phyloP scores from a whole-genome alignment of 2,888 invertebrate genomes.

The Diplolepis rosae region DNA sequence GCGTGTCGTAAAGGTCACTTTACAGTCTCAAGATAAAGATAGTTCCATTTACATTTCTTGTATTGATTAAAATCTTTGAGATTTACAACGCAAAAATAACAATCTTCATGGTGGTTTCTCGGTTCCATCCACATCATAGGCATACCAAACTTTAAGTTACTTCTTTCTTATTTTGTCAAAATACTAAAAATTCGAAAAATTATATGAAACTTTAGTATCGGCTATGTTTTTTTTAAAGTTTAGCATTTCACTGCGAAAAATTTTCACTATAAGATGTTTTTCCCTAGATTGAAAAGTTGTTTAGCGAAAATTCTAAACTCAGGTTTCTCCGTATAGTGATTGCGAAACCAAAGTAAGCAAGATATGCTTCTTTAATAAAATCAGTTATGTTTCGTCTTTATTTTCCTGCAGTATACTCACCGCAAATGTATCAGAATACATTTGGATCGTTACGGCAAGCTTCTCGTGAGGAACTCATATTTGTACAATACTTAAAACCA shows the following conservation, averaged over 20 bases:
- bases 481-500: no score
- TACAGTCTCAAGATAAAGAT: neutral
- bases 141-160: neutral
- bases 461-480: conserved; percentile 11
- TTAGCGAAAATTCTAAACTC: no score
- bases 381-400: conserved; percentile 36
- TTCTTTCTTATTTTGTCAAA: conserved; percentile 45
- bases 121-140: conserved; percentile 8
- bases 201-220: no score
- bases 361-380: conserved; percentile 51
- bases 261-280: no score
- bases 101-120: neutral
- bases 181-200: no score
- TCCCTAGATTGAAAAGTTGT: no score
- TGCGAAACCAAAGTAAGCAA: conserved; percentile 48
- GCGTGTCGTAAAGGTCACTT: neutral
- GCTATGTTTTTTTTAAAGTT: no score
- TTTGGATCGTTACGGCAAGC: conserved; percentile 32
- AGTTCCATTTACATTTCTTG: neutral
- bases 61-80: neutral
- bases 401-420: conserved; percentile 34
- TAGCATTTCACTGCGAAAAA: no score
- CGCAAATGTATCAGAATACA: conserved; percentile 42
- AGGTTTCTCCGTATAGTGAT: conserved; percentile 48
- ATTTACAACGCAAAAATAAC: neutral